Base-by-base conservation (phyloP, 2,797 vertebrate genomes). In the Darevskia mixta region DNA sequence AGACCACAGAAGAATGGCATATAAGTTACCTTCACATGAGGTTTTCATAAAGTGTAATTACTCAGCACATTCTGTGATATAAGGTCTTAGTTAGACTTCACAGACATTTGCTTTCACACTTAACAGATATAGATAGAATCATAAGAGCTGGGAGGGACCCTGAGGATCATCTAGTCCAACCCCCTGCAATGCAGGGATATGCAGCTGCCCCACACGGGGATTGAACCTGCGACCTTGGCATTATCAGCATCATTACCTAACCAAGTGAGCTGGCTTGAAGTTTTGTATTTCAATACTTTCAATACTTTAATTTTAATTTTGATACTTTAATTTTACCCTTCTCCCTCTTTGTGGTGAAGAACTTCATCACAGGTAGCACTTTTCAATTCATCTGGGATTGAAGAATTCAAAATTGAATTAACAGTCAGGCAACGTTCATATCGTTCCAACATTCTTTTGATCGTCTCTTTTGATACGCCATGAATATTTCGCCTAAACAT, bases 381-480 rank as follows among this genome's bases (percentile, higher is more conserved):
- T 91, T 97, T 97, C 61, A 92, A 18, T 89, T 78, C 87, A 78
- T 97, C 97, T 71, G 97, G 97, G 85, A 96, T 92, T 61, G 96
- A 95, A 92, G 99, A 98, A 91, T 96, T 94, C 97, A 99, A 96
- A 87, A 99, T 96, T 77, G 97, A 97, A 71, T 97, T 96, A 90
- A 99, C 96, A 8, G 98, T 97, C 92, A 99, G 97, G 76, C 96
- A 97, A 88, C 94, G 98, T 55, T 99, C 98, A 86, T 98, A 99
- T 8, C 96, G 95, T 32, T 98, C 97, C 88, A 99, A 96, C 98
- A 99, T 99, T 92, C 96, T 97, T 88, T 96, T 95, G 87, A 99
- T 98, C 92, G 94, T 98, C 93, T 99, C 99, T 95, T 97, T 97
- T n/a, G 97, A 96, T n/a, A 99, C 96, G 10, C 97, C 96, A 86